Evolutionary conservation across 37 sponge, comb jelly and placozoan genomes (phyloP).

Genomic region (Haliclona indistincta): DNA sequence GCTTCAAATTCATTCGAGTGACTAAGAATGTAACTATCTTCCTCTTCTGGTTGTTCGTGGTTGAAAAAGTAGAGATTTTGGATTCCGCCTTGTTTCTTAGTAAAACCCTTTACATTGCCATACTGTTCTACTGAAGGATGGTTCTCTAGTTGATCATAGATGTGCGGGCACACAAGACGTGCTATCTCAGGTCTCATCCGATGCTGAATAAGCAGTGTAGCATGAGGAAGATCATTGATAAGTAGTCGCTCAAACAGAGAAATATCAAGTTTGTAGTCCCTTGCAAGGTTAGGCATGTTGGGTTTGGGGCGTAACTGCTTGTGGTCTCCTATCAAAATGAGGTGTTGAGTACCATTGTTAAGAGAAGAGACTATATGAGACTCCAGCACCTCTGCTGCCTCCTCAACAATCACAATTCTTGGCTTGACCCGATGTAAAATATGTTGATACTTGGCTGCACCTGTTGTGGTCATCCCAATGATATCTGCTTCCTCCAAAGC

Average conservation of each 20-base stretch:
- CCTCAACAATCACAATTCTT: slow-evolving; percentile 90
- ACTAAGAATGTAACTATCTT: slow-evolving; percentile 48
- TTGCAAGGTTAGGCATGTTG: slow-evolving; percentile 70
- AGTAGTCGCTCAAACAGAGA: slow-evolving; percentile 90
- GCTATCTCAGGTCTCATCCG: slow-evolving; percentile 91
- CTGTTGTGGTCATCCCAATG: slow-evolving; percentile 94
- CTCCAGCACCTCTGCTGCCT: slow-evolving; percentile 94
- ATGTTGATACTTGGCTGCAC: slow-evolving; percentile 88
- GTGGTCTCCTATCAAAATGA: slow-evolving; percentile 98
- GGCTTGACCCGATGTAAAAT: slow-evolving; percentile 73
- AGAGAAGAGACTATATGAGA: slow-evolving; percentile 86
- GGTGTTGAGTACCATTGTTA: slow-evolving; percentile 73
- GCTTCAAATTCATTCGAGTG: slow-evolving; percentile 82
- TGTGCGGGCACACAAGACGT: slow-evolving; percentile 62
- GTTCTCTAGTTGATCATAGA: slow-evolving; percentile 67
- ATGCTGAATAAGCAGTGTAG: slow-evolving; percentile 79
- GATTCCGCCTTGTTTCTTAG: no score
- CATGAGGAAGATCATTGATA: slow-evolving; percentile 66
- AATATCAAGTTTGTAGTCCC: slow-evolving; percentile 77
- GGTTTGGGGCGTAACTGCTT: slow-evolving; percentile 90
- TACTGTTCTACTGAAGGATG: slow-evolving; percentile 59
- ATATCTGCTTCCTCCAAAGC: slow-evolving; percentile 41
- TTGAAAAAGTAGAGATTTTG: slow-evolving; percentile 75
- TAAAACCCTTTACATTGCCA: slow-evolving; percentile 56
- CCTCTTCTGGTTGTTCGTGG: slow-evolving; percentile 47